Base-by-base conservation (phyloP, 2,888 invertebrate species). In the Hemaris fuciformis region DNA sequence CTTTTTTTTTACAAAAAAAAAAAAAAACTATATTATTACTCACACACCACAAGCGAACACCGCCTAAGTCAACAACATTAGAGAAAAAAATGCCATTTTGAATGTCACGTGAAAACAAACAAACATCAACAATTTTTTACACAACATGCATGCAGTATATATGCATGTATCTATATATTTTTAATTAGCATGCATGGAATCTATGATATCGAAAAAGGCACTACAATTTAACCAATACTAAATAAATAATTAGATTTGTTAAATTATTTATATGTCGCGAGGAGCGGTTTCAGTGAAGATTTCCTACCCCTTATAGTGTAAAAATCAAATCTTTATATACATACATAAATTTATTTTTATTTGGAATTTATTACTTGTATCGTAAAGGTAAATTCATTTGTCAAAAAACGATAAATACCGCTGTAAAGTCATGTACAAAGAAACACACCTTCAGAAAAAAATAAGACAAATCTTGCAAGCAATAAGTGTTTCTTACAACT, bases 191-290 rank as follows among this genome's bases (percentile, higher is more conserved):
- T 59, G 57, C 59, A 53, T 53, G 53, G 27, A 10, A 38, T n/a
- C n/a, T 31, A 27, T 7, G 15, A 48, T 27, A 53, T 53, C 53
- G 53, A 64, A 70, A 71, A 72, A 73, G 70, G 70, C 73, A 76
- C 75, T 74, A 73, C 60, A 60, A 66, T 66, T 38, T 38, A 38
- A 38, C n/a, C 38, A 38, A 38, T 38, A 27, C 27, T 65, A 67
- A 69, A 64, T 62, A 66, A 53, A 53, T 53, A 53, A 53, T 18
- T 53, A 10, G 27, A 23, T 53, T 53, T 27, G n/a, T 48, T 31
- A 27, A 62, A 62, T n/a, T 18, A 53, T 31, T 46, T 46, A 10
- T 31, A 8, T 18, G 38, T 53, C 53, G 53, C 53, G 31, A 18
- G 8, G 15, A 53, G 53, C 53, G 27, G 53, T 53, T 53, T 53